A percentile compares a stretch with the other conserved stretches of the same genome.
phyloP scores from a whole-genome alignment of 2,113 vertebrate species.

The Pteropus alecto region DNA sequence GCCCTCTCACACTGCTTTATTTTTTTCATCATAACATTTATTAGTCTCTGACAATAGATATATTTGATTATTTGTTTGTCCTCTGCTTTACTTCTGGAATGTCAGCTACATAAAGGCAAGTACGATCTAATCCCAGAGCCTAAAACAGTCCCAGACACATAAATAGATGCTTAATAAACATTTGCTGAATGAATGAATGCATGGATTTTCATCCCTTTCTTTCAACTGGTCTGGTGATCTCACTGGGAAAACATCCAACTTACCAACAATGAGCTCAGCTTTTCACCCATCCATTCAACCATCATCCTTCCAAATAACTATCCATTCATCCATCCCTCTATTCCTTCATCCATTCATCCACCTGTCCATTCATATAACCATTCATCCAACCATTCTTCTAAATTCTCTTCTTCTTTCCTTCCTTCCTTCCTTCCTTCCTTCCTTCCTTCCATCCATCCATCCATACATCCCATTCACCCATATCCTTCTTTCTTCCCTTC shows the following conservation, averaged over 20 bases:
- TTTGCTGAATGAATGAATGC: slow-evolving; percentile 43
- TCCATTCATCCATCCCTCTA: background rate
- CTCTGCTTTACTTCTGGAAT: slow-evolving; percentile 27
- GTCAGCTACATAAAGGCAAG: slow-evolving; percentile 6
- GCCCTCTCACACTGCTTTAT: background rate
- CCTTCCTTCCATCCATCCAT: too few relatives aligned
- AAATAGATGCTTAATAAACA: slow-evolving; percentile 51
- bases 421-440: background rate
- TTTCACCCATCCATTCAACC: slow-evolving; percentile 25
- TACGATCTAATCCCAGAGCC: slow-evolving; percentile 25
- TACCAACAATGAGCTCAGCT: slow-evolving; percentile 46
- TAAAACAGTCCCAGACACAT: background rate
- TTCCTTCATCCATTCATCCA: background rate
- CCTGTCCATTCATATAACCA: background rate
- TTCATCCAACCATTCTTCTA: background rate
- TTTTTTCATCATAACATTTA: background rate
- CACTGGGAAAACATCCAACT: slow-evolving; percentile 58
- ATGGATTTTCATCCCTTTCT: slow-evolving; percentile 58
- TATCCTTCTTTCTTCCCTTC: background rate
- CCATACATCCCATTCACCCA: too few relatives aligned
- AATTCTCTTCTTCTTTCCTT: background rate
- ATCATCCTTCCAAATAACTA: background rate
- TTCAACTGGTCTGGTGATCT: slow-evolving; percentile 49
- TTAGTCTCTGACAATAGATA: background rate
- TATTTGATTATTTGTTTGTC: background rate